A percentile compares a stretch with the other conserved stretches of the same genome.
phyloP scores from a whole-genome alignment of 1,140 invertebrate species.

The Cardiocondyla obscurior region DNA sequence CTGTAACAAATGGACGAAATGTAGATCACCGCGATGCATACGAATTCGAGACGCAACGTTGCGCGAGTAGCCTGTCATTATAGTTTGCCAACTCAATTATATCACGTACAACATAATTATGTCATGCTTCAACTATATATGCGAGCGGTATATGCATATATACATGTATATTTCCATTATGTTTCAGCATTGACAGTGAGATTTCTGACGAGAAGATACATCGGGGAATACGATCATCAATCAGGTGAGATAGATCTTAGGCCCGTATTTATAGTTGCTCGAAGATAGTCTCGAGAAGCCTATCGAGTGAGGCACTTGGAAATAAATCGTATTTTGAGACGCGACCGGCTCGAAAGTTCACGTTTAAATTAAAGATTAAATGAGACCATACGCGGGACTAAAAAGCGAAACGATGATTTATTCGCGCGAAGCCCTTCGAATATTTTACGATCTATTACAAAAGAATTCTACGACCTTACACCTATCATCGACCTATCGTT shows the following conservation, averaged over 20 bases:
- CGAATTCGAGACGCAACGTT: constrained; percentile 2
- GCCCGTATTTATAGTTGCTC: neutral
- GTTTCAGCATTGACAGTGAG: constrained; percentile 93
- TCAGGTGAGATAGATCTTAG: constrained; percentile 86
- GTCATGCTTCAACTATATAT: neutral
- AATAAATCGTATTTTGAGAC: neutral
- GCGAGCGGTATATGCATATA: neutral
- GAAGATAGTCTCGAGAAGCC: neutral
- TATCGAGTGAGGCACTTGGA: neutral
- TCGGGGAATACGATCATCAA: constrained; percentile 97
- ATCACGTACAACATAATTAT: constrained; percentile 32
- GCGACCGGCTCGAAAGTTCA: neutral
- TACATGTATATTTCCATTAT: constrained; percentile 71
- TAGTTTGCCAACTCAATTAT: constrained; percentile 42
- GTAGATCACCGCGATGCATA: constrained; percentile 5
- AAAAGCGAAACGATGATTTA: neutral
- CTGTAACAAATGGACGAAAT: constrained; percentile 27
- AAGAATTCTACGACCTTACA: neutral
- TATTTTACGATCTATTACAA: neutral
- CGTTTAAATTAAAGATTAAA: constrained; percentile 1
- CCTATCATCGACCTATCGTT: neutral
- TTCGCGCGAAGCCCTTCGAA: neutral
- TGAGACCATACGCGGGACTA: neutral
- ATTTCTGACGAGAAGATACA: constrained; percentile 94
- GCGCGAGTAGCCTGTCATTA: neutral